Conservation (phyloP, 2,797 vertebrate species). For the Sebastes goodei region DNA sequence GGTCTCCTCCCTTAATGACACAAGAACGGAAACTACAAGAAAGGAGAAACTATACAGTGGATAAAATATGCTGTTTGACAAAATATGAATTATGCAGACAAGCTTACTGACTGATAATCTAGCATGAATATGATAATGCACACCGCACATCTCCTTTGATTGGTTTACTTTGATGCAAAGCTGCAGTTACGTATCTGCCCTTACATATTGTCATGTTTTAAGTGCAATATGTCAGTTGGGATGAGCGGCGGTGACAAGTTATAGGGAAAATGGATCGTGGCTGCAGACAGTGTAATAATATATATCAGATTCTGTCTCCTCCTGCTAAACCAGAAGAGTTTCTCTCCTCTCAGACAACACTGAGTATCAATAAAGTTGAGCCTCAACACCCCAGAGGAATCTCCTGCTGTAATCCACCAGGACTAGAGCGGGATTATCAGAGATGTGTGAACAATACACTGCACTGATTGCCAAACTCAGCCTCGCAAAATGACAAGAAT, state of each 20-base stretch:
- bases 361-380: slow-evolving; percentile 39
- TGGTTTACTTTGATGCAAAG: slow-evolving; percentile 18
- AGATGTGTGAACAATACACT: slow-evolving; percentile 49
- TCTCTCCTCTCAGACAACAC: slow-evolving; percentile 28
- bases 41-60: background rate
- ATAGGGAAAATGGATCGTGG: slow-evolving; percentile 2
- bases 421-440: slow-evolving; percentile 43
- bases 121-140: slow-evolving; percentile 14
- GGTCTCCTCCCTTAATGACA: background rate
- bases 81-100: slow-evolving; percentile 49
- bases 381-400: slow-evolving; percentile 18
- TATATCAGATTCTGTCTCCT: slow-evolving; percentile 28
- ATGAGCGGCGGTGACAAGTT: slow-evolving; percentile 9
- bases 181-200: background rate
- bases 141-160: slow-evolving; percentile 3
- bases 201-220: background rate
- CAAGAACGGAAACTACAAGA: background rate
- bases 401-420: slow-evolving; percentile 25
- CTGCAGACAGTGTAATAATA: slow-evolving; percentile 24
- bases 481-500: slow-evolving; percentile 22
- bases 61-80: slow-evolving; percentile 42
- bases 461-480: slow-evolving; percentile 31
- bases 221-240: background rate
- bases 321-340: slow-evolving; percentile 18
- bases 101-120: slow-evolving; percentile 18